Evolutionary conservation across 1,140 invertebrate genomes (phyloP).

Genomic region (Nephila pilipes): DNA sequence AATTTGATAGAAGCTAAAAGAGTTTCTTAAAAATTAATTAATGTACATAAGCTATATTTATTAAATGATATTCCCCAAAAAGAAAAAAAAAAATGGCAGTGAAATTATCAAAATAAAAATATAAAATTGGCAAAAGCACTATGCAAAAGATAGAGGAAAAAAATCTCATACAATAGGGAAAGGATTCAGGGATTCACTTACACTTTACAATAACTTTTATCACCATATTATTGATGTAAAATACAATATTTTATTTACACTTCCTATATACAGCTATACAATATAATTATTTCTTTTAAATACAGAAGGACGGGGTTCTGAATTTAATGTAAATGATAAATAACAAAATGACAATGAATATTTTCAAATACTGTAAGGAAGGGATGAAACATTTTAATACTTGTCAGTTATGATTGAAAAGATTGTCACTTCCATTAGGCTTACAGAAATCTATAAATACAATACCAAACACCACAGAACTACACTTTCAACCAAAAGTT

Average conservation of each 20-base stretch:
- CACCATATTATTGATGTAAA: slow-evolving; percentile 24
- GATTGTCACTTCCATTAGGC: neutral
- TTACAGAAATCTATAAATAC: neutral
- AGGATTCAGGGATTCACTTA: neutral
- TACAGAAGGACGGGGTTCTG: slow-evolving; percentile 32
- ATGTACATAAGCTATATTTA: neutral
- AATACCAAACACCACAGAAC: neutral
- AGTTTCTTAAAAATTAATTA: neutral
- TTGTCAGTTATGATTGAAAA: neutral
- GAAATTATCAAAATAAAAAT: neutral
- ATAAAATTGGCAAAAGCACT: slow-evolving; percentile 14
- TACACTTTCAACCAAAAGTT: neutral
- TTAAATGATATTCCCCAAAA: neutral
- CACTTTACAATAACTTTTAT: neutral
- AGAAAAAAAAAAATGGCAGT: slow-evolving; percentile 21
- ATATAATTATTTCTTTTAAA: neutral
- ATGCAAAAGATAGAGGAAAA: neutral
- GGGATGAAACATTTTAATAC: slow-evolving; percentile 35
- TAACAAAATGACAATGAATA: slow-evolving; percentile 3
- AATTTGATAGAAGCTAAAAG: too few relatives aligned
- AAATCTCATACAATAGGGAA: neutral
- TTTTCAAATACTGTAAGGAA: neutral
- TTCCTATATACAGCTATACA: slow-evolving; percentile 51
- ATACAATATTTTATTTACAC: slow-evolving; percentile 47
- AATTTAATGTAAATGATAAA: slow-evolving; percentile 10